These are phyloP conservation scores for Ptychobarbus kaznakovi DNA, from an alignment of 2,797 vertebrate species.

Conservation along the genomic window DNA sequence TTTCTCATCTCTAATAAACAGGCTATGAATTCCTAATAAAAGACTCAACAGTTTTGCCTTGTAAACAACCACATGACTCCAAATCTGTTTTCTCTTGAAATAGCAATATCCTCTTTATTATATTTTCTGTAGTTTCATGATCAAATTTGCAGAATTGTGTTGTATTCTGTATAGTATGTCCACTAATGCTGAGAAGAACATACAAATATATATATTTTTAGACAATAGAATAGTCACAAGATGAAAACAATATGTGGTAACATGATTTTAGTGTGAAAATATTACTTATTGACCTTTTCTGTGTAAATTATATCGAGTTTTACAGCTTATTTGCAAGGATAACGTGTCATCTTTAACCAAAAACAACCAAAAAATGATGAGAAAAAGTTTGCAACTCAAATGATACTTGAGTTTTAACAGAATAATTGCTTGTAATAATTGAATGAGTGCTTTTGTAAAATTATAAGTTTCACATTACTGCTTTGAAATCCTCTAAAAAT, in stretches of 20 bases:
- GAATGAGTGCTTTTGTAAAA: background rate
- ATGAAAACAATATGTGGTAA: background rate
- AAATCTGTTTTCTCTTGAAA: slow-evolving; percentile 4
- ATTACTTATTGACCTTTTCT: background rate
- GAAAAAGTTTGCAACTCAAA: background rate
- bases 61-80: background rate
- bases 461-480: background rate
- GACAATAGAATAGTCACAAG: background rate
- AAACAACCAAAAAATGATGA: background rate
- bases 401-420: background rate
- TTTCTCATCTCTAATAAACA: slow-evolving; percentile 34
- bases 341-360: background rate
- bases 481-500: background rate
- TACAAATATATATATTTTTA: fast-evolving
- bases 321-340: background rate
- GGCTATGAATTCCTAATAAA: background rate
- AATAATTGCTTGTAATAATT: too few relatives aligned
- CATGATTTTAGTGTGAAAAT: background rate
- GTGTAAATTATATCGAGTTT: background rate
- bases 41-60: background rate
- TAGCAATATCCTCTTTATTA: background rate
- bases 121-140: background rate
- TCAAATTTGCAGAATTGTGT: background rate
- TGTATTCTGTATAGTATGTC: background rate
- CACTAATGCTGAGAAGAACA: background rate